Evolutionary conservation across 2,113 vertebrate genomes (phyloP), one percentile per base, ranked within the genome.

Genomic region (Melanerpes formicivorus): DNA sequence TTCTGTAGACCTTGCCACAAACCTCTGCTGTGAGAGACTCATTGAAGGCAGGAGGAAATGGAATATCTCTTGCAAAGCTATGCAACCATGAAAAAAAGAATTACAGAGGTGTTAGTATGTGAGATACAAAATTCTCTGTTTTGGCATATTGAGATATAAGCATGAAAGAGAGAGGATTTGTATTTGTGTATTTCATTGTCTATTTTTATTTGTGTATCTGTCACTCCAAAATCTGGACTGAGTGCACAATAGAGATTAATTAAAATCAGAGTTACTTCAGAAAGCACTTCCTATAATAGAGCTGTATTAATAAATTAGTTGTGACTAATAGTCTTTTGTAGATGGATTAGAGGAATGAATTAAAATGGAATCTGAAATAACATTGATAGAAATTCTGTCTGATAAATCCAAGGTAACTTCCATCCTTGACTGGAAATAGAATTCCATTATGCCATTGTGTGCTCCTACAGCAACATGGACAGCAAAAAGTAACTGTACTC

Each of bases 321-420:
- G 87, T 96, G 94, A 95, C 95, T 96, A 96, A 88, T 95, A 95
- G 91, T 93, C 95, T 96, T 95, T 97, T 97, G 82, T 96, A 97
- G 97, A 95, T 97, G 97, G 96, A 97, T 98, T 97, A 97, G 87
- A 93, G 95, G 91, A 98, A 96, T 96, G 90, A 97, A 98, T 97
- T 96, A 96, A 95, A 97, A 91, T 66, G 86, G 97, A 97, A 97
- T 98, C 94, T 97, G 94, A 96, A 97, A 90, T 80, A 96, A 73
- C 72, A 76, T 60, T 93, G 76, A 72, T 93, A 96, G 95, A 94
- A 97, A 81, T 89, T 94, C 90, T 67, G 91, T 86, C 92, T 86
- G 86, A 89, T 96, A 95, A 88, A 56, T 94, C 83, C 56, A 95
- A 93, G 75, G 76, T 96, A 96, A 87, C 93, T 81, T 85, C 92